A percentile compares a stretch with the other conserved stretches of the same genome.
These are phyloP conservation scores for Salvelinus namaycush DNA, from an alignment of 2,113 vertebrate species.

Conservation along the genomic window DNA sequence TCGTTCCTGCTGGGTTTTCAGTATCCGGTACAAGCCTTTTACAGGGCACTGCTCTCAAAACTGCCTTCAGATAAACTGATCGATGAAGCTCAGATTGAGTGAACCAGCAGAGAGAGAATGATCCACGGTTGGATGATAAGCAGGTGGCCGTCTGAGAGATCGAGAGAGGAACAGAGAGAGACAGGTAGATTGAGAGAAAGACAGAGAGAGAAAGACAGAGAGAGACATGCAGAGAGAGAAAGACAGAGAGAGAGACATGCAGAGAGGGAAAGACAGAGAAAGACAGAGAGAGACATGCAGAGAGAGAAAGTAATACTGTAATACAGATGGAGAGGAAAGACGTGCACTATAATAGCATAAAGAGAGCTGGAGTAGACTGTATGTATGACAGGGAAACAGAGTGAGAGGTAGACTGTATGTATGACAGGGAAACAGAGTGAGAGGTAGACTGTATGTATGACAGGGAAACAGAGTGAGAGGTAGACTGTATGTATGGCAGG, in stretches of 20 bases:
- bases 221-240: not conserved
- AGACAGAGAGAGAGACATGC: not conserved
- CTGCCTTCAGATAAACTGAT: conserved; percentile 15
- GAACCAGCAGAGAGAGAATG: conserved; percentile 22
- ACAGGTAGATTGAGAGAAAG: not conserved
- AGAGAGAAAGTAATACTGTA: not conserved
- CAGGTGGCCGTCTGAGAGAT: not conserved
- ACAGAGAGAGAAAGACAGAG: not conserved
- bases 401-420: too few species aligned
- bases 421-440: too few species aligned
- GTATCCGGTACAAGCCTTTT: too few species aligned
- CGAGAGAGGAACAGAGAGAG: too few species aligned
- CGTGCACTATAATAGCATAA: too few species aligned
- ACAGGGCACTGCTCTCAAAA: not conserved
- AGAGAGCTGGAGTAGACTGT: too few species aligned
- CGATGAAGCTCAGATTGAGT: conserved; percentile 26
- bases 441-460: too few species aligned
- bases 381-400: too few species aligned
- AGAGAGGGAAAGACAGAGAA: not conserved
- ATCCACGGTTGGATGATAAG: conserved; percentile 26
- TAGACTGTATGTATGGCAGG: too few species aligned
- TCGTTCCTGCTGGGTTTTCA: not conserved
- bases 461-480: too few species aligned
- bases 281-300: too few species aligned
- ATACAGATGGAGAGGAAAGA: not conserved